Conservation (phyloP, 2,113 vertebrate genomes). For the Engraulis encrasicolus region DNA sequence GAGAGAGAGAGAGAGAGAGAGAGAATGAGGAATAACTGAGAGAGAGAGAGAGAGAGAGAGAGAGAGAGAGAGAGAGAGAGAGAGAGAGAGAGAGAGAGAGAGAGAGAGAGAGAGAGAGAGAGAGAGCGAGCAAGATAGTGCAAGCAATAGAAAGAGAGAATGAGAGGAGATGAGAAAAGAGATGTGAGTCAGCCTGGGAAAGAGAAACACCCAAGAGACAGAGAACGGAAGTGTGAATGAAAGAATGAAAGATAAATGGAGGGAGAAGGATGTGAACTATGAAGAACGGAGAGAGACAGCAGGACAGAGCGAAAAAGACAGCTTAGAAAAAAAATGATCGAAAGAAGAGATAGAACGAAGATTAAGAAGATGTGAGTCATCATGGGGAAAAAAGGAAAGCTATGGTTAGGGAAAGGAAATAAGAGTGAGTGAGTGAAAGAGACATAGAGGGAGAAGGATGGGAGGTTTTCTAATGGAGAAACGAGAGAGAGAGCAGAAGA, state of each 20-base stretch:
- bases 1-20: neutral
- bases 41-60: neutral
- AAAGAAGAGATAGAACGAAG: no score
- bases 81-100: neutral
- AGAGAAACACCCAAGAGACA: neutral
- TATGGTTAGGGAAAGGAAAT: neutral
- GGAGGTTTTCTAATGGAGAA: no score
- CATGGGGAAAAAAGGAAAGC: neutral
- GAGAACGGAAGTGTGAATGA: no score
- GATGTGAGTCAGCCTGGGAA: no score
- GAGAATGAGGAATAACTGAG: neutral
- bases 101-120: neutral
- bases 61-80: neutral
- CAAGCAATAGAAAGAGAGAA: neutral
- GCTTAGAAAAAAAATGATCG: no score
- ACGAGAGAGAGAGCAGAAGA: neutral
- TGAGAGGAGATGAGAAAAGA: no score
- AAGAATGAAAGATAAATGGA: no score
- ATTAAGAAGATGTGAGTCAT: no score
- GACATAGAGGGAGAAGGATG: neutral
- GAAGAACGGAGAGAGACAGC: no score
- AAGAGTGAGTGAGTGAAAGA: neutral
- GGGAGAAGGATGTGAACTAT: no score
- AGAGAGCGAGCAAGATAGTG: neutral
- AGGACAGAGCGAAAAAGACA: no score